A percentile compares a stretch with the other conserved stretches of the same genome.
Conservation (phyloP, 2,797 vertebrate species). For the Bufotes viridis region DNA sequence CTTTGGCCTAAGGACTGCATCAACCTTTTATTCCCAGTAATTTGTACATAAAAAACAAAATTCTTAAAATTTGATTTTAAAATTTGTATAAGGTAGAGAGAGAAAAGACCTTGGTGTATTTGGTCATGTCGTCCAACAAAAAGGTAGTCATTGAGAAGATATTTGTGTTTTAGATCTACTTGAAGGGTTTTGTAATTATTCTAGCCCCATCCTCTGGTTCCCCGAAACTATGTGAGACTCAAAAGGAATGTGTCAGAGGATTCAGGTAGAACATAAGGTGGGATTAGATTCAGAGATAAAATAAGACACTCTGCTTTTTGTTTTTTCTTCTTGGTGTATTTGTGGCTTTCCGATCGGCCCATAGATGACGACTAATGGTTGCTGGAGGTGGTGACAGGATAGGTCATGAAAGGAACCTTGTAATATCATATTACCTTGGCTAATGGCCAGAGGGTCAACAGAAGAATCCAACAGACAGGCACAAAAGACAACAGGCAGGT, state of each 20-base stretch:
- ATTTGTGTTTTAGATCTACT: constrained; percentile 13
- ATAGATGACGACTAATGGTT: constrained; percentile 80
- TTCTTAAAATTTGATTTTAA: not conserved
- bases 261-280: constrained; percentile 58
- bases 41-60: not conserved
- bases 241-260: constrained; percentile 53
- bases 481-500: constrained; percentile 68
- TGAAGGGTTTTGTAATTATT: not conserved
- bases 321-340: constrained; percentile 72
- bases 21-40: not conserved
- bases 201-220: not conserved
- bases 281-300: constrained; percentile 65
- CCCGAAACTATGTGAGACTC: constrained; percentile 34
- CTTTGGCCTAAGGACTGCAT: no score
- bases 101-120: not conserved
- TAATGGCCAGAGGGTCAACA: constrained; percentile 78
- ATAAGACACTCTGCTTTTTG: constrained; percentile 75
- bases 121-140: not conserved
- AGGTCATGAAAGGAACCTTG: constrained; percentile 73
- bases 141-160: not conserved
- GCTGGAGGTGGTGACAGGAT: constrained; percentile 77
- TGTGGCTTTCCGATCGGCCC: constrained; percentile 55
- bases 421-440: constrained; percentile 81
- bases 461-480: constrained; percentile 66
- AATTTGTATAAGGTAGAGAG: no score